Conservation (phyloP, 2,888 invertebrate species). For the Rhamphomyia laevipes region DNA sequence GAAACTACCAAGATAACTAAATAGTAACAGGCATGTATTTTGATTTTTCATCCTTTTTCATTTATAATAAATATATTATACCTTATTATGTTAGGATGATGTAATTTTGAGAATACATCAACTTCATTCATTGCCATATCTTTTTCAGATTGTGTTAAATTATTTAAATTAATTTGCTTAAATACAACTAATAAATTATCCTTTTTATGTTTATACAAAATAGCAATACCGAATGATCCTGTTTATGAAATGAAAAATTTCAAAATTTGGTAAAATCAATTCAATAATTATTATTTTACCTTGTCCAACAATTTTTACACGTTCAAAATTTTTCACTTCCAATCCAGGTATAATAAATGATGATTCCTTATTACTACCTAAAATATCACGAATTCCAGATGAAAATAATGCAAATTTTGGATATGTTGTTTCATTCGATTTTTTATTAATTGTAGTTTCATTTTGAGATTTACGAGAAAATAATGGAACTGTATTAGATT, state of each 20-base stretch:
- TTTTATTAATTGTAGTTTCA: conserved; percentile 14
- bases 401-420: conserved; percentile 22
- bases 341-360: conserved; percentile 23
- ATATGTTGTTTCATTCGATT: conserved; percentile 17
- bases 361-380: not conserved
- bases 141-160: conserved; percentile 51
- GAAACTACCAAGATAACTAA: conserved; percentile 58
- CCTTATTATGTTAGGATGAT: conserved; percentile 62
- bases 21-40: conserved; percentile 13
- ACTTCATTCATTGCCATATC: conserved; percentile 59
- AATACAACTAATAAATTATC: conserved; percentile 56
- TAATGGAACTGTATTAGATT: conserved; percentile 32
- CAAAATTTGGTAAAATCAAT: not conserved
- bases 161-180: conserved; percentile 60
- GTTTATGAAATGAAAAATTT: too few species aligned
- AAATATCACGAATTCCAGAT: not conserved
- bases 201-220: conserved; percentile 49
- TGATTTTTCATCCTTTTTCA: not conserved
- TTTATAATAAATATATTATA: conserved; percentile 14
- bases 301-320: conserved; percentile 33
- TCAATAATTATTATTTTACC: conserved; percentile 15
- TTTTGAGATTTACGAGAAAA: conserved; percentile 24
- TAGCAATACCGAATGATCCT: conserved; percentile 60
- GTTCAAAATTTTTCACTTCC: conserved; percentile 31
- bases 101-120: conserved; percentile 53